phyloP scores from a whole-genome alignment of 2,888 invertebrate species.

The Meiosimyza platycephala region DNA sequence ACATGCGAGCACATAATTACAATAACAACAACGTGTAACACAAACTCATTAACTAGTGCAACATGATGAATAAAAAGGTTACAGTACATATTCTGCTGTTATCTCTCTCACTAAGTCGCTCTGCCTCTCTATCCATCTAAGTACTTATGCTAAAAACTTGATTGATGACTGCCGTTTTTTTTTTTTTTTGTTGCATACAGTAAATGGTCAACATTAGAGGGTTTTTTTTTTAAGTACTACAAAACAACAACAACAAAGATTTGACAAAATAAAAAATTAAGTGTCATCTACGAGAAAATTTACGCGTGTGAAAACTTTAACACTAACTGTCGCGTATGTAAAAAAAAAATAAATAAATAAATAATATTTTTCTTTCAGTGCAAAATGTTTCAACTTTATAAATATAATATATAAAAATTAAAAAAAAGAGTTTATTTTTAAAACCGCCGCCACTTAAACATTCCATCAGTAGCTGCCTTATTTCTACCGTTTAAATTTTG shows the following conservation, averaged over 20 bases:
- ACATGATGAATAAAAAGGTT: not conserved
- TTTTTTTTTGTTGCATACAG: not conserved
- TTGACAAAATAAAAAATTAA: not conserved
- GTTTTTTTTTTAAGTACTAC: not conserved
- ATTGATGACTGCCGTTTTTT: constrained; percentile 16
- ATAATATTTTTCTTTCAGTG: not conserved
- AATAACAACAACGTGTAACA: constrained; percentile 11
- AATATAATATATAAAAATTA: not conserved
- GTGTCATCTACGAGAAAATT: not conserved
- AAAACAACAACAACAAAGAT: not conserved
- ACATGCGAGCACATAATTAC: not conserved
- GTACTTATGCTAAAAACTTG: constrained; percentile 9
- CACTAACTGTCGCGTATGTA: not conserved
- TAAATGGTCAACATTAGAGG: constrained; percentile 10
- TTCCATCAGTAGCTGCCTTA: not conserved
- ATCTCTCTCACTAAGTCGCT: not conserved
- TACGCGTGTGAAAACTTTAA: constrained; percentile 5
- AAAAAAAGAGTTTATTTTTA: not conserved
- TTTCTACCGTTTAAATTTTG: not conserved
- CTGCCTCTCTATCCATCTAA: not conserved
- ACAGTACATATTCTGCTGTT: not conserved
- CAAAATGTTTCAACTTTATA: not conserved
- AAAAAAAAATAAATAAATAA: not conserved
- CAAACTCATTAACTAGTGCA: constrained; percentile 19
- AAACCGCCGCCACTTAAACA: not conserved